Base-by-base conservation (phyloP, 2,888 invertebrate genomes). In the Cephus rjabovi region DNA sequence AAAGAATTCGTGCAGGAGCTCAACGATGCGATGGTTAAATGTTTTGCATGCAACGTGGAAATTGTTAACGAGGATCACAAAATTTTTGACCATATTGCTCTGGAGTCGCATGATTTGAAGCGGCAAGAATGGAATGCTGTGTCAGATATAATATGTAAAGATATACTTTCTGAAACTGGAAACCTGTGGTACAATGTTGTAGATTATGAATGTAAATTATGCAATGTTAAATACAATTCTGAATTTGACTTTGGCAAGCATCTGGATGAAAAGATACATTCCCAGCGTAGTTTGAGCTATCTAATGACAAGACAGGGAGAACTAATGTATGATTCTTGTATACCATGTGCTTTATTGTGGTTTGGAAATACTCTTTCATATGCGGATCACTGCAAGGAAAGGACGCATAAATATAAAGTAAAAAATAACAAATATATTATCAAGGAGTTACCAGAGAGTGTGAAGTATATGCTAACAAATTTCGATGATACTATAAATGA, bases 1-100 rank as follows among this genome's bases (percentile, higher is more conserved):
- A 77, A 80, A 23, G 81, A 84, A 69, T 85, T 84, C 37, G 84
- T 87, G 81, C 78, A 81, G 71, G 85, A 86, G 74, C 75, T 79
- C 6, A 80, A 83, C 11, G 81, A 84, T 31, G 37, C 79, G 15
- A 69, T 56, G 33, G 77, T 87, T 11, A 78, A 79, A 68, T 88
- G 88, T 80, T 77, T 83, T 15, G 76, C 80, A 9, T 88, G 87
- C 76, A 75, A 83, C 73, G 69, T 12, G 23, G 68, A 74, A 33
- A 34, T 87, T 12, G 15, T 34, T 1, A 85, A 87, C 68, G 76
- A 77, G 11, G 80, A 82, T 69, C 34, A 73, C 56, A 75, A 34
- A 73, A 75, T 85, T 74, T 30, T 11, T 12, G 33, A 70, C n/a
- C 85, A 85, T 69, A 78, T 85, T 78, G 15, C 68, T 69, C 30